Base-by-base conservation (phyloP, 1,140 invertebrate genomes). In the Dinoponera quadriceps region DNA sequence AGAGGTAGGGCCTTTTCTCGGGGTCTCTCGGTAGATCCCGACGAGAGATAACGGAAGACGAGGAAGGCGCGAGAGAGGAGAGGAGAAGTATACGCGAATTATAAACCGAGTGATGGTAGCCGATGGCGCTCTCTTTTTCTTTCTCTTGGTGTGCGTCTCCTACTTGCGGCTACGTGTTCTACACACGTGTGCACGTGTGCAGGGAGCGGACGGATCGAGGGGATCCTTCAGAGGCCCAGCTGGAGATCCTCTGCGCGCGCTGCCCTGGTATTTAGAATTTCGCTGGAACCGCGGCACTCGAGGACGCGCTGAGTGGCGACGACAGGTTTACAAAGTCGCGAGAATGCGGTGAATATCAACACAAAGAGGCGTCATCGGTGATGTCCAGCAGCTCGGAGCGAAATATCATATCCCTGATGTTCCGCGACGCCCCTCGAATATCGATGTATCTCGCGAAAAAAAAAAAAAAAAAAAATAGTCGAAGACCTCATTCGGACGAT, bases 261-360 rank as follows among this genome's bases (percentile, higher is more conserved):
- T 81, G 87, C 83, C 80, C 87, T 89, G 90, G 85, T 91, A 91
- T 92, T 92, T 91, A 87, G 90, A 83, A 91, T 89, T 89, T 89
- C 66, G 87, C 74, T 71, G 71, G 74, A 62, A 71, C 74, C 62
- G 66, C 25, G 44, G 38, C 54, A 33, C 65, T 59, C 65, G 84
- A 85, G 78, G 81, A 84, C 82, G 85, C 71, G 33, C 62, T 82
- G 86, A 83, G 87, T 81, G 87, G 81, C 59, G 88, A 89, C 88
- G 88, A 44, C 38, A 83, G 87, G 91, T 91, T 91, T 91, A 90
- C 87, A 85, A 88, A 87, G 75, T 82, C 69, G 83, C 62, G 27
- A 66, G 63, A 71, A 49, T 73, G 60, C 72, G 59, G 29, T 75
- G 49, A 33, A 77, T 86, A 82, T 44, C 38, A 9, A 9, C 63